Percentiles rank a stretch among this genome's conserved stretches.
Conservation (phyloP, 2,888 invertebrate species). For the Cryptophagus acutangulus region DNA sequence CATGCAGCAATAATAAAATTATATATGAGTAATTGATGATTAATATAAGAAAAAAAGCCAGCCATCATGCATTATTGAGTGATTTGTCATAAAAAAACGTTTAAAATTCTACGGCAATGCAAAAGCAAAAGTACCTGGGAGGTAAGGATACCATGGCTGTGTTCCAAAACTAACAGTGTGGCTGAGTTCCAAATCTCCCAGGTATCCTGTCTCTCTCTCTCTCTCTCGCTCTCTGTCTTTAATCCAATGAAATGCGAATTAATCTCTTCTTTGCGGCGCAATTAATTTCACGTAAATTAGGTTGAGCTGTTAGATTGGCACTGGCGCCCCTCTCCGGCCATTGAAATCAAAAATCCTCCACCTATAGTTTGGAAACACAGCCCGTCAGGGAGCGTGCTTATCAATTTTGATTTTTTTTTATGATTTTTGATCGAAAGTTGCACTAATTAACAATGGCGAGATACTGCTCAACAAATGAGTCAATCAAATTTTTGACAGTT, state of each 20-base stretch:
- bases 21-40: conserved; percentile 16
- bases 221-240: too few relatives aligned
- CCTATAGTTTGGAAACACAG: conserved; percentile 51
- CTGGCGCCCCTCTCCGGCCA: too few relatives aligned
- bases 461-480: too few relatives aligned
- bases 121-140: conserved; percentile 52
- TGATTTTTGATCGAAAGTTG: conserved; percentile 29
- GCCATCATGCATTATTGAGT: conserved; percentile 20
- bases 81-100: too few relatives aligned
- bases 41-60: conserved; percentile 14
- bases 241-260: too few relatives aligned
- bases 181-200: conserved; percentile 45
- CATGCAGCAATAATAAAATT: conserved; percentile 13
- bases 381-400: conserved; percentile 44
- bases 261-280: too few relatives aligned
- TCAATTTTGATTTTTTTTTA: conserved; percentile 18
- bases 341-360: conserved; percentile 44
- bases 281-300: too few relatives aligned
- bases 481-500: neutral
- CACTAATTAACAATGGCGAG: conserved; percentile 27
- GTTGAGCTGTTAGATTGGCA: too few relatives aligned
- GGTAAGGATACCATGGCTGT: conserved; percentile 62
- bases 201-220: conserved; percentile 45
- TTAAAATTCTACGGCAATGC: conserved; percentile 30
- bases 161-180: conserved; percentile 57